Conservation (phyloP, 2,113 vertebrate genomes). For the human (Homo sapiens) region DNA sequence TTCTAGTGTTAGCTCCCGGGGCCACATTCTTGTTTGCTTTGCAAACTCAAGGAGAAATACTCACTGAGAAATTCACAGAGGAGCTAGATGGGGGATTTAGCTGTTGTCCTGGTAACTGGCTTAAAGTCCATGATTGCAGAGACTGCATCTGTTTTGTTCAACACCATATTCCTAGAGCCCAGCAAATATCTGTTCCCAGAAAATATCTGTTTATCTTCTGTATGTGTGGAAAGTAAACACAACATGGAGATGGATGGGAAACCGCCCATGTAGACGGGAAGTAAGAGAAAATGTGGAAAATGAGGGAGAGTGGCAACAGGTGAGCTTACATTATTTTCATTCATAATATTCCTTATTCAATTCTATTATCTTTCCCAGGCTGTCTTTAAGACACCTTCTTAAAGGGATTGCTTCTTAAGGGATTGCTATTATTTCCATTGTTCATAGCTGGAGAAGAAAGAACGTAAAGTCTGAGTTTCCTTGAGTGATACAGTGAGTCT, state of each 20-base stretch:
- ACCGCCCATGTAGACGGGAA: not conserved
- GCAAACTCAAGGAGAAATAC: constrained; percentile 28
- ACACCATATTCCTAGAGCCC: not conserved
- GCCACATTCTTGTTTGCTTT: constrained; percentile 6
- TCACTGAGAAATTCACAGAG: not conserved
- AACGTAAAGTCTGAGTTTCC: not conserved
- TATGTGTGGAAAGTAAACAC: not conserved
- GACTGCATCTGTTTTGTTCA: not conserved
- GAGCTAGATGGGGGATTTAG: not conserved
- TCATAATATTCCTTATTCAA: not conserved
- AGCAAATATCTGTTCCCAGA: not conserved
- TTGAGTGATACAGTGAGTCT: not conserved
- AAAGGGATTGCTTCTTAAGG: not conserved
- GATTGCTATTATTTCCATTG: not conserved
- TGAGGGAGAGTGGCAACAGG: not conserved
- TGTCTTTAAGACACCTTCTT: not conserved
- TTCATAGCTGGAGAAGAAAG: not conserved
- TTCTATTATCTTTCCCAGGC: not conserved
- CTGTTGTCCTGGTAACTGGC: not conserved
- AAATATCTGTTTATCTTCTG: not conserved
- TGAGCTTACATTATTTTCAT: not conserved
- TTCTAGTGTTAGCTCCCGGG: not conserved
- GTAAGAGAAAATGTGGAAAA: not conserved
- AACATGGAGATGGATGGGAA: not conserved
- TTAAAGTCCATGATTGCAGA: not conserved